These are phyloP conservation scores for Tenthredo amoena DNA, from an alignment of 2,888 invertebrate genomes.

Conservation along the genomic window DNA sequence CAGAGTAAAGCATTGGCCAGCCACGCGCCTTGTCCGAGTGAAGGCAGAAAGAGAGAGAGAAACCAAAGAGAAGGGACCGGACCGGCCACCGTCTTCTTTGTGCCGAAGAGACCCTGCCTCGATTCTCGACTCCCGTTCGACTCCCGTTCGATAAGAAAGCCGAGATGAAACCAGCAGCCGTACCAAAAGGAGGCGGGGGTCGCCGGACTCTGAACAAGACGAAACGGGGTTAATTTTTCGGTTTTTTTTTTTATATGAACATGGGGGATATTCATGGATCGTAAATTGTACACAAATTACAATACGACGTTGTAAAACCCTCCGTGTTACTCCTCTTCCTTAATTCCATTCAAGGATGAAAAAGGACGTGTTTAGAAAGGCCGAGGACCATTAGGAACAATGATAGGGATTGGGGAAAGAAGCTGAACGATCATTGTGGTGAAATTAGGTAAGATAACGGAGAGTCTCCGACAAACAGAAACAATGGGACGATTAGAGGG, in stretches of 20 bases:
- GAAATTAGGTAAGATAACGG: not conserved
- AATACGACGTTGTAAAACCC: not conserved
- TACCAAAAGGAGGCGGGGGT: not conserved
- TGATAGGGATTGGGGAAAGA: not conserved
- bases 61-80: not conserved
- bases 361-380: not conserved
- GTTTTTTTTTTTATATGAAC: not conserved
- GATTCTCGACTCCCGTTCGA: constrained; percentile 47
- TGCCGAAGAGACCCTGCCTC: constrained; percentile 21
- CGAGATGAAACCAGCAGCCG: constrained; percentile 8
- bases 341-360: not conserved
- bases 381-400: not conserved
- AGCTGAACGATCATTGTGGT: too few species aligned
- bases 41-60: constrained; percentile 7
- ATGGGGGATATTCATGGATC: not conserved
- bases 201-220: not conserved
- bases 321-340: not conserved
- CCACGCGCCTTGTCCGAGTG: constrained; percentile 70
- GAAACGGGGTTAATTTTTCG: constrained; percentile 18
- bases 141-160: constrained; percentile 47
- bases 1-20: constrained; percentile 75
- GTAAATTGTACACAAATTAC: not conserved
- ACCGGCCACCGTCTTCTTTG: constrained; percentile 23
- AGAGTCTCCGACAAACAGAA: not conserved
- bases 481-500: not conserved